Conservation (phyloP, 2,888 invertebrate genomes). For the Patella caerulea region DNA sequence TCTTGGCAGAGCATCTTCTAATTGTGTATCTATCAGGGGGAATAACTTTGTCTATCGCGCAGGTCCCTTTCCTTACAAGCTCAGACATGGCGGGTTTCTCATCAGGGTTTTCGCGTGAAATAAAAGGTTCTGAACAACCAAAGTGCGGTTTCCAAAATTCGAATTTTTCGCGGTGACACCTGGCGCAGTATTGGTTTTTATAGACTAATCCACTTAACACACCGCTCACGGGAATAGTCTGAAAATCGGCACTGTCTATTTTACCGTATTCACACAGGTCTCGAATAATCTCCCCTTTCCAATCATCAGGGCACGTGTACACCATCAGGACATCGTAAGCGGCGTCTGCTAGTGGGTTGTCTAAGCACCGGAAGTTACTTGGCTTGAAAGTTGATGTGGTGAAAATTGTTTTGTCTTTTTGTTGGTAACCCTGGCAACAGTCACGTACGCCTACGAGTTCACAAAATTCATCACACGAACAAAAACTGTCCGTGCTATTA, state of each 20-base stretch:
- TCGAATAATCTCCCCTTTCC: neutral
- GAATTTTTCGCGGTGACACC: conserved; percentile 30
- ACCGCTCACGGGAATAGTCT: conserved; percentile 44
- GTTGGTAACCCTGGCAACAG: neutral
- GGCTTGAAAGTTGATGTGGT: neutral
- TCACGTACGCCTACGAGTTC: neutral
- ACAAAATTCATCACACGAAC: neutral
- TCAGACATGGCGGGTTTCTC: neutral
- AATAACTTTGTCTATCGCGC: neutral
- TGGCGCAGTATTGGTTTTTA: conserved; percentile 47
- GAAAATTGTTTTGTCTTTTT: neutral
- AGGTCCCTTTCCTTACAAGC: neutral
- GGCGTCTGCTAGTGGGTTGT: neutral
- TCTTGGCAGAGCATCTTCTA: neutral
- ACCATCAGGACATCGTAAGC: neutral
- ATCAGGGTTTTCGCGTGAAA: neutral
- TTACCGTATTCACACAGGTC: neutral
- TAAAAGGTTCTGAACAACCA: neutral
- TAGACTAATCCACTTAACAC: conserved; percentile 34
- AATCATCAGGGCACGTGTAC: neutral
- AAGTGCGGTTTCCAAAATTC: neutral
- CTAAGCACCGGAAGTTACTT: neutral
- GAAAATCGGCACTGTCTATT: neutral
- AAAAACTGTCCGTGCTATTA: neutral
- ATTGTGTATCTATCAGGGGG: neutral